phyloP scores from a whole-genome alignment of 2,797 vertebrate species.

The Eupleurogrammus muticus region DNA sequence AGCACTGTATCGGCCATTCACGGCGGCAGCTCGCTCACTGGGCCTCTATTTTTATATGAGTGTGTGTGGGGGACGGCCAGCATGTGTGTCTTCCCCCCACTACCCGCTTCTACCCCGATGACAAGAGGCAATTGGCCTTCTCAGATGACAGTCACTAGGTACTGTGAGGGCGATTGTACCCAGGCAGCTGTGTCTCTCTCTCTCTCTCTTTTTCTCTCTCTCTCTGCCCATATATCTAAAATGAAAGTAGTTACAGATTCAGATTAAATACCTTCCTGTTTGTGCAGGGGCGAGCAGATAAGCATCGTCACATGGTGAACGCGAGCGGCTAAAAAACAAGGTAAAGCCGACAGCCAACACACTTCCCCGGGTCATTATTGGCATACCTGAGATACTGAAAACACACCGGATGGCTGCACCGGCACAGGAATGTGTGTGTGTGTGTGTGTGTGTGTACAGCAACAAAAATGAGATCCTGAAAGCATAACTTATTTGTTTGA shows the following conservation, averaged over 20 bases:
- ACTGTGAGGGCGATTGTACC: slow-evolving; percentile 63
- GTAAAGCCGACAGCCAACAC: slow-evolving; percentile 40
- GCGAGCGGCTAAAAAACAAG: slow-evolving; percentile 41
- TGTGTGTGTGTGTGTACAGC: neutral
- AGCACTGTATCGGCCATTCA: slow-evolving; percentile 55
- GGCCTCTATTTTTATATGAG: slow-evolving; percentile 48
- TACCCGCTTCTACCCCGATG: slow-evolving; percentile 54
- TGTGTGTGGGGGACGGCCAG: slow-evolving; percentile 10
- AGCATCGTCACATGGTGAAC: slow-evolving; percentile 36
- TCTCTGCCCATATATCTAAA: slow-evolving; percentile 30
- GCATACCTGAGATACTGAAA: slow-evolving; percentile 54
- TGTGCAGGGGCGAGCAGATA: slow-evolving; percentile 54
- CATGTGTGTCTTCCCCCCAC: slow-evolving; percentile 46
- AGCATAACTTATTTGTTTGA: neutral
- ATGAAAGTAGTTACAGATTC: slow-evolving; percentile 57
- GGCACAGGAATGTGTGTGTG: slow-evolving; percentile 4
- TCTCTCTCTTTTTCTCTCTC: neutral
- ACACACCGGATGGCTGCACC: slow-evolving; percentile 18
- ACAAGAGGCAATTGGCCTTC: slow-evolving; percentile 74
- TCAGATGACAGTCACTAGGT: slow-evolving; percentile 72
- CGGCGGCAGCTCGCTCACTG: slow-evolving; percentile 26
- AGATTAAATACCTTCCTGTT: slow-evolving; percentile 68
- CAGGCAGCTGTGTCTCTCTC: slow-evolving; percentile 57
- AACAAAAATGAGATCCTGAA: neutral
- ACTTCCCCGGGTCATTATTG: slow-evolving; percentile 33